Conservation (phyloP, 2,888 invertebrate species). For the Itoplectis maculator region DNA sequence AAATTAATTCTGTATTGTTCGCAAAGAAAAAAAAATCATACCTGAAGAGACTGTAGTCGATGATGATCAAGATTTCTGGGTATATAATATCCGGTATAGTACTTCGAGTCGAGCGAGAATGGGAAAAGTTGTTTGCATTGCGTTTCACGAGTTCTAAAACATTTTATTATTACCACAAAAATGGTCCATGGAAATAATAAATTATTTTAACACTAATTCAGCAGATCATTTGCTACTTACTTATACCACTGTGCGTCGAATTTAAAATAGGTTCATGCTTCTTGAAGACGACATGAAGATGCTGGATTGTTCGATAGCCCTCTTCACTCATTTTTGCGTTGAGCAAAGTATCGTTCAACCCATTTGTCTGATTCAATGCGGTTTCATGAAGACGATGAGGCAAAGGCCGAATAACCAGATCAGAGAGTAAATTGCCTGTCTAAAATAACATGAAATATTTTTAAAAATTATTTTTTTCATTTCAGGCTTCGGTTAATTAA, state of each 20-base stretch:
- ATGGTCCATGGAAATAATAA: background rate
- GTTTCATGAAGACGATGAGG: constrained; percentile 66
- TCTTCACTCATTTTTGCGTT: constrained; percentile 41
- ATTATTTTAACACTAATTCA: too few species aligned
- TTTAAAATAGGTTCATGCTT: constrained; percentile 41
- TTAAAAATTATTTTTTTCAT: background rate
- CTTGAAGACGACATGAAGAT: constrained; percentile 76
- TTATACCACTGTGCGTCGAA: constrained; percentile 39
- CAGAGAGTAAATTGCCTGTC: constrained; percentile 71
- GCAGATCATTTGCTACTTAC: background rate
- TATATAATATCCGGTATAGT: constrained; percentile 74
- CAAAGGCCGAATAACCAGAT: constrained; percentile 71
- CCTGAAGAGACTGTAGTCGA: constrained; percentile 75
- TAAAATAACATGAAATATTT: constrained; percentile 51
- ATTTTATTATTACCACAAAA: background rate
- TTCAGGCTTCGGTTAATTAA: too few species aligned
- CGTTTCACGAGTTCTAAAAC: constrained; percentile 60
- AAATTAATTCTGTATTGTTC: background rate
- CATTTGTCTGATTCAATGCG: constrained; percentile 53
- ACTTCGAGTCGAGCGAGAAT: constrained; percentile 38
- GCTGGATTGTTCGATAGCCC: constrained; percentile 60
- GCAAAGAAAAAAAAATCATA: constrained; percentile 42
- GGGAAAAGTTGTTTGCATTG: background rate
- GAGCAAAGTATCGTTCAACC: background rate
- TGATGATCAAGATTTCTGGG: constrained; percentile 77